Evolutionary conservation across 2,797 vertebrate genomes (phyloP).

Genomic region (Scyliorhinus canicula): DNA sequence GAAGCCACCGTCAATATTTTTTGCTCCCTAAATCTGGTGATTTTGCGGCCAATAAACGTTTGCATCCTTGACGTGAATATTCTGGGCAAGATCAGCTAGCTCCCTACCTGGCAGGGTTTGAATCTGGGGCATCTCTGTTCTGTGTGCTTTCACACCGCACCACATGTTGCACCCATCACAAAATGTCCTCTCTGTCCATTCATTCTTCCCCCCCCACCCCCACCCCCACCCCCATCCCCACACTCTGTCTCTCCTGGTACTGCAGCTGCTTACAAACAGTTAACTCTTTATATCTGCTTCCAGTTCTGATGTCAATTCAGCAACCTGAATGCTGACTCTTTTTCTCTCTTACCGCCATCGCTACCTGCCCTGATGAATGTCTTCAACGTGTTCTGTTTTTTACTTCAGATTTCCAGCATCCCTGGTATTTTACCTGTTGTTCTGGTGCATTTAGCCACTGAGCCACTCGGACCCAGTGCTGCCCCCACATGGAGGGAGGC

Average conservation of each 20-base stretch:
- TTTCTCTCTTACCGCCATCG: neutral
- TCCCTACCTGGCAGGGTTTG: neutral
- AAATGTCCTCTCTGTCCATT: neutral
- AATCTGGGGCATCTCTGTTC: neutral
- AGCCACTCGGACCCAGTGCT: neutral
- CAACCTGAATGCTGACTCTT: neutral
- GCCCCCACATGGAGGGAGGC: neutral
- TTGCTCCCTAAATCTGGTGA: neutral
- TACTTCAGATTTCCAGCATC: neutral
- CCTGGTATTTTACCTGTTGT: neutral
- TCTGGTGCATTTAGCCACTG: neutral
- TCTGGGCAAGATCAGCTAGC: neutral
- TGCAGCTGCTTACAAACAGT: neutral
- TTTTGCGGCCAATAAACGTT: neutral
- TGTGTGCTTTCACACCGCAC: neutral
- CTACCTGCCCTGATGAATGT: neutral
- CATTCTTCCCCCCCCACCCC: neutral
- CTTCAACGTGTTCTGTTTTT: neutral
- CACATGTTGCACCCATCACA: neutral
- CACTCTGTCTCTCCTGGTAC: neutral
- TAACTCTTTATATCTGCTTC: neutral
- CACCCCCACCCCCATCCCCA: neutral
- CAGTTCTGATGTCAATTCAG: neutral
- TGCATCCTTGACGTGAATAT: neutral
- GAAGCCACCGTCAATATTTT: neutral